A percentile compares a stretch with the other conserved stretches of the same genome.
phyloP scores from a whole-genome alignment of 2,888 invertebrate species.

The Subacronicta megacephala region DNA sequence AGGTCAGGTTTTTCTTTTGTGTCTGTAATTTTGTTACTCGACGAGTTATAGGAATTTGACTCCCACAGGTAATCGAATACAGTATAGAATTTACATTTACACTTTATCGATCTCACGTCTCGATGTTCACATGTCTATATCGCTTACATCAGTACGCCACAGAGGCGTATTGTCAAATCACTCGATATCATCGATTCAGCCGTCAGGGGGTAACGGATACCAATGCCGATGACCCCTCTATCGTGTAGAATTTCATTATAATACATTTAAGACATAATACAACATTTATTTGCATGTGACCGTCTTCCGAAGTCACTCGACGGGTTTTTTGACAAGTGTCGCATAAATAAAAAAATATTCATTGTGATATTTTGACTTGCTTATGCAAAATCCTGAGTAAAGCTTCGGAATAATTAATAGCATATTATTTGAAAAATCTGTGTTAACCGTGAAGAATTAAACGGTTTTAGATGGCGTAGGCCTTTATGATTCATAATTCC shows the following conservation, averaged over 20 bases:
- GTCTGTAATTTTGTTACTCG: no score
- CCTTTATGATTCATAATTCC: no score
- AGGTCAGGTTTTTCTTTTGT: no score
- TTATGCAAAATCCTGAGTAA: slow-evolving; percentile 6
- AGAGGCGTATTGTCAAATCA: slow-evolving; percentile 50
- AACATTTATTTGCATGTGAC: slow-evolving; percentile 42
- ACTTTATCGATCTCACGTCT: slow-evolving; percentile 48
- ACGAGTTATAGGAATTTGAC: no score
- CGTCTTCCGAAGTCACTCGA: slow-evolving; percentile 31
- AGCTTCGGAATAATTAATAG: no score
- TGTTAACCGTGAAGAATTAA: neutral
- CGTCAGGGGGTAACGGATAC: slow-evolving; percentile 52
- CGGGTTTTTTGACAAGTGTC: slow-evolving; percentile 40
- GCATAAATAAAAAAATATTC: slow-evolving; percentile 19
- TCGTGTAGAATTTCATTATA: slow-evolving; percentile 54
- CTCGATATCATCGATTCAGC: slow-evolving; percentile 40
- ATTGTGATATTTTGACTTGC: slow-evolving; percentile 17
- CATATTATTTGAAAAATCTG: neutral
- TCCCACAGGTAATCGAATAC: slow-evolving; percentile 36
- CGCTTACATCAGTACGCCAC: slow-evolving; percentile 41
- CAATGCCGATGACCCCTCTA: slow-evolving; percentile 49
- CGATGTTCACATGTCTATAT: slow-evolving; percentile 50
- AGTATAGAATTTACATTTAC: slow-evolving; percentile 30
- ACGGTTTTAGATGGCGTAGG: neutral
- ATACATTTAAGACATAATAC: slow-evolving; percentile 47